A percentile compares a stretch with the other conserved stretches of the same genome.
Conservation (phyloP, 2,888 invertebrate species). For the Stenoptilia bipunctidactyla region DNA sequence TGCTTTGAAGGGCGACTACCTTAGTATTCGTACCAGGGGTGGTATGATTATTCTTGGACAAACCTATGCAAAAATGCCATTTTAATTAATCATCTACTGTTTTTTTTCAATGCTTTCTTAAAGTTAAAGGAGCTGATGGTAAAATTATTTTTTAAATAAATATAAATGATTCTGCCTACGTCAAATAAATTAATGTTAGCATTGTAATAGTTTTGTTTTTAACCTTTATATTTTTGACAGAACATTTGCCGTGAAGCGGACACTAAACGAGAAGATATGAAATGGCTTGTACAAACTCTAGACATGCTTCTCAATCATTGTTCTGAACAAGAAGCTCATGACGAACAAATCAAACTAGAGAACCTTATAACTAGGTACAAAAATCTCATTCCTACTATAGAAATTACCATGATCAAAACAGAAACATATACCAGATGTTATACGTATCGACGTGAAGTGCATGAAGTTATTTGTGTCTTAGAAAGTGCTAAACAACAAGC, state of each 20-base stretch:
- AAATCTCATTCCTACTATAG: slow-evolving; percentile 90
- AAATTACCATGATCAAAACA: slow-evolving; percentile 93
- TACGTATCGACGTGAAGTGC: slow-evolving; percentile 90
- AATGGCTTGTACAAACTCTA: slow-evolving; percentile 92
- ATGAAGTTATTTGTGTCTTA: slow-evolving; percentile 84
- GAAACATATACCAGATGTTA: slow-evolving; percentile 94
- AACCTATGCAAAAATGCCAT: too few relatives aligned
- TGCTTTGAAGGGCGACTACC: too few relatives aligned
- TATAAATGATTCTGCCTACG: too few relatives aligned
- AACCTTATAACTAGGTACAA: slow-evolving; percentile 89
- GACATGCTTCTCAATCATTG: slow-evolving; percentile 88
- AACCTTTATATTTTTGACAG: slow-evolving; percentile 72
- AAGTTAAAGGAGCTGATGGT: slow-evolving; percentile 66
- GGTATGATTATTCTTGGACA: too few relatives aligned
- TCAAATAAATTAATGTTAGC: too few relatives aligned
- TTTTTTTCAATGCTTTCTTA: slow-evolving; percentile 27
- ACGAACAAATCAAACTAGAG: slow-evolving; percentile 87
- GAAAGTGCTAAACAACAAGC: slow-evolving; percentile 83
- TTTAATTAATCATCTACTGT: too few relatives aligned
- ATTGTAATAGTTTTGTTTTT: too few relatives aligned
- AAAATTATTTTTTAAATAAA: too few relatives aligned
- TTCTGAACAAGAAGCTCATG: slow-evolving; percentile 82
- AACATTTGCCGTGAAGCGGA: slow-evolving; percentile 92
- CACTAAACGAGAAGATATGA: slow-evolving; percentile 92
- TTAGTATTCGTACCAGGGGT: too few relatives aligned